Percentiles rank a stretch among this genome's conserved stretches.
phyloP scores from a whole-genome alignment of 1,140 invertebrate species.

The Caenorhabditis tropicalis region DNA sequence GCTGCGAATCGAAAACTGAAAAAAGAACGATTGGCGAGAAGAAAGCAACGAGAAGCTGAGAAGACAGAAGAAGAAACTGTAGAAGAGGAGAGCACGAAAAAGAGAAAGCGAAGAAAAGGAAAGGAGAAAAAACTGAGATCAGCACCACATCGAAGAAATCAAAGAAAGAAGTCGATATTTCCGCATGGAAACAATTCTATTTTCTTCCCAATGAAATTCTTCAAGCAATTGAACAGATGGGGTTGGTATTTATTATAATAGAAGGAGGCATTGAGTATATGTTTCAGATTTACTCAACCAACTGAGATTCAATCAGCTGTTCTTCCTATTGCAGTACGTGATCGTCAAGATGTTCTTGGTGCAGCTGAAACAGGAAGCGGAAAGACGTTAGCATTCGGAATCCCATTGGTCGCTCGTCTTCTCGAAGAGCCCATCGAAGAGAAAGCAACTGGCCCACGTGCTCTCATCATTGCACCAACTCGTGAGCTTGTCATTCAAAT shows the following conservation, averaged over 20 bases:
- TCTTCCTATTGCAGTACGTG: constrained; percentile 85
- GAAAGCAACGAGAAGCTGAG: constrained; percentile 6
- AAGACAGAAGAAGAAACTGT: neutral
- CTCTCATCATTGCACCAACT: constrained; percentile 89
- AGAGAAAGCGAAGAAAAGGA: neutral
- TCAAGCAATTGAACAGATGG: constrained; percentile 6
- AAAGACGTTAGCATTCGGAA: constrained; percentile 93
- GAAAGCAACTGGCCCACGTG: constrained; percentile 69
- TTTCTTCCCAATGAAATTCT: constrained; percentile 23
- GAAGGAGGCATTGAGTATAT: neutral
- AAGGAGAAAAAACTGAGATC: neutral
- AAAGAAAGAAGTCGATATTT: constrained; percentile 30
- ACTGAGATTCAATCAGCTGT: constrained; percentile 83
- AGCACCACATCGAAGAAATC: neutral
- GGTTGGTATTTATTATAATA: neutral
- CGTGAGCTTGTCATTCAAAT: constrained; percentile 93
- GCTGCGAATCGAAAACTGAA: constrained; percentile 23
- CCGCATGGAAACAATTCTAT: constrained; percentile 46
- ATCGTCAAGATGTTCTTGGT: constrained; percentile 87
- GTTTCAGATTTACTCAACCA: constrained; percentile 81
- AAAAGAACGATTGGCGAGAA: neutral
- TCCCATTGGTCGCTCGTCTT: constrained; percentile 87
- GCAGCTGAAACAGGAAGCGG: constrained; percentile 97
- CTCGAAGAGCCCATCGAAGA: constrained; percentile 71
- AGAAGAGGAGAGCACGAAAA: neutral